Conservation (phyloP, 2,113 vertebrate genomes). For the Romanogobio albipinnatus region DNA sequence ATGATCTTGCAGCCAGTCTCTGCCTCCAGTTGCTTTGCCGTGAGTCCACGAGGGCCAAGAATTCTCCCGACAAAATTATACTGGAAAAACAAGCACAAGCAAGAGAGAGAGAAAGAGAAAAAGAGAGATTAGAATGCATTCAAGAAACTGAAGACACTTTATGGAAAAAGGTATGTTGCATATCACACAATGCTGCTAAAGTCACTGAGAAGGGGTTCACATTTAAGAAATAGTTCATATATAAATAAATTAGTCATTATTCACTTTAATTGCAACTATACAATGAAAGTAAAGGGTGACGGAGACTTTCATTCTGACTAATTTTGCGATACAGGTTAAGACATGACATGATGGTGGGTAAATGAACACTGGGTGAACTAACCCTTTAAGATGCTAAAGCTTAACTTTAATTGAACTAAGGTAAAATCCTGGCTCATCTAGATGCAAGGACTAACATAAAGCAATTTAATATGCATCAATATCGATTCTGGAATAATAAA, state of each 20-base stretch:
- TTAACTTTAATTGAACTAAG: too few relatives aligned
- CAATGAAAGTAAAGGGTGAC: not conserved
- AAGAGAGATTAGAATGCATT: conserved; percentile 42
- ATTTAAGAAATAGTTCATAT: not conserved
- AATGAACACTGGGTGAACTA: too few relatives aligned
- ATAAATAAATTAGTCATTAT: not conserved
- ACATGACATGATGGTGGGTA: not conserved
- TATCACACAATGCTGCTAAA: not conserved
- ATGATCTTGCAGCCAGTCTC: conserved; percentile 86
- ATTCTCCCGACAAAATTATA: conserved; percentile 86
- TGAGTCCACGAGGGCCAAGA: conserved; percentile 82
- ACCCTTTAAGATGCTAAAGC: too few relatives aligned
- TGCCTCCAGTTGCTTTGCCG: conserved; percentile 84
- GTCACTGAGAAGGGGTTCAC: not conserved
- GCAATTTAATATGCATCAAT: too few relatives aligned
- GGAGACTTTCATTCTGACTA: not conserved
- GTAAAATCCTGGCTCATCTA: too few relatives aligned
- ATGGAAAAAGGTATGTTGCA: not conserved
- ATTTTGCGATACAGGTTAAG: not conserved
- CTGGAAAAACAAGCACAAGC: conserved; percentile 61
- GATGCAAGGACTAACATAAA: too few relatives aligned
- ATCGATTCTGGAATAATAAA: too few relatives aligned
- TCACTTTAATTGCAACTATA: not conserved
- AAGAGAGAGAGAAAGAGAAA: conserved; percentile 53
- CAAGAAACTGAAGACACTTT: not conserved